Conservation (phyloP, 2,113 vertebrate genomes). For the Orthonyx spaldingii region DNA sequence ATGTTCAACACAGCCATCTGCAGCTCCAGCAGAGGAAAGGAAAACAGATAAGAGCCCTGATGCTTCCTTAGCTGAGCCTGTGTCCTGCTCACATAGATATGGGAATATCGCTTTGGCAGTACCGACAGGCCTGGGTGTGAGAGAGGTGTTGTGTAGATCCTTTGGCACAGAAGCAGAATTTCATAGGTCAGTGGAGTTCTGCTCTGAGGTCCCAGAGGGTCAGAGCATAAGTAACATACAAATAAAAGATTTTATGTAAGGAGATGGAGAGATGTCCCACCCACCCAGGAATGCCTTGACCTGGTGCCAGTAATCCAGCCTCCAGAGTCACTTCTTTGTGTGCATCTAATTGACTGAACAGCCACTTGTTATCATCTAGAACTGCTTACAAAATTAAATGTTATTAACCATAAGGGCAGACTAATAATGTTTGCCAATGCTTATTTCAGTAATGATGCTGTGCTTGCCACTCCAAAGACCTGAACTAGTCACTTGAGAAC, state of each 20-base stretch:
- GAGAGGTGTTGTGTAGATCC: neutral
- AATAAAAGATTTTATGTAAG: neutral
- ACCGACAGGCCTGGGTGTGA: neutral
- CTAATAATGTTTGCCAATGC: neutral
- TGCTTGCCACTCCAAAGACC: neutral
- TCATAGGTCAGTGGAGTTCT: neutral
- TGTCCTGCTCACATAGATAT: neutral
- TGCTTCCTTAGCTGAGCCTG: neutral
- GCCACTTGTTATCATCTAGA: conserved; percentile 28
- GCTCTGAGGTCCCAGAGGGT: neutral
- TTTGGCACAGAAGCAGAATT: neutral
- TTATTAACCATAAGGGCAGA: conserved; percentile 1
- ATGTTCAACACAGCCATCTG: neutral
- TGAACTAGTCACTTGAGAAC: neutral
- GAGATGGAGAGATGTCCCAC: neutral
- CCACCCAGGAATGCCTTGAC: neutral
- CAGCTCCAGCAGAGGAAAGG: neutral
- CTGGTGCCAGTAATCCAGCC: neutral
- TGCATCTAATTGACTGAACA: neutral
- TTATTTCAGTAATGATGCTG: neutral
- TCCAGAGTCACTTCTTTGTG: neutral
- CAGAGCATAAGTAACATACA: neutral
- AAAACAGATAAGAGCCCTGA: neutral
- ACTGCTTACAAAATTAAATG: neutral
- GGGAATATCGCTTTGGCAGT: neutral